Evolutionary conservation across 2,888 invertebrate species (phyloP), one percentile per base, ranked within the genome.

Genomic region (Hirtodrosophila duncani): DNA sequence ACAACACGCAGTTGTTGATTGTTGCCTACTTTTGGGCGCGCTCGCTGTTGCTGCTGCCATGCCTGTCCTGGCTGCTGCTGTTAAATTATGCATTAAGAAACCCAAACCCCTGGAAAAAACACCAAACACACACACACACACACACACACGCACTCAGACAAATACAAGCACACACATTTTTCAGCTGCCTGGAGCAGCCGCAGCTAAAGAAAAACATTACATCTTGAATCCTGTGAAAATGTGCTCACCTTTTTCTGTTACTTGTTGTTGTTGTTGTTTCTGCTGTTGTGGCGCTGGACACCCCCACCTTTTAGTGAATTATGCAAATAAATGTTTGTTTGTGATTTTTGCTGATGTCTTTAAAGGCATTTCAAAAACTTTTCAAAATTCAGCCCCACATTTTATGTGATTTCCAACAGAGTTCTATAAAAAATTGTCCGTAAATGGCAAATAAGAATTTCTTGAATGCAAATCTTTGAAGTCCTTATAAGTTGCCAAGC

Each of bases 71-170:
- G 36, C 46, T 44, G 69, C 61, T 58, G 63, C 71, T 75, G 75
- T 81, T 75, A 75, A 75, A 75, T 75, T 75, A 75, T 75, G 81
- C 81, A 75, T 75, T 81, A 75, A 74, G 56, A 61, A 58, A 58
- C 58, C 51, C 56, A 36, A 37, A 16, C 55, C 49, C 36, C 37
- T 7, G 34, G 23, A n/a, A 42, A 56, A 53, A 44, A 45, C 38
- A 42, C 17, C 8, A 38, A 31, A 34, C 41, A 24, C 29, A n/a
- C 9, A 37, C 44, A 44, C 33, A 26, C 29, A n/a, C n/a, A n/a
- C n/a, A n/a, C n/a, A n/a, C n/a, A n/a, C n/a, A n/a, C n/a, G n/a
- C n/a, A n/a, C n/a, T n/a, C n/a, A n/a, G n/a, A n/a, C n/a, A n/a
- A n/a, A n/a, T n/a, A n/a, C n/a, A n/a, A n/a, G n/a, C n/a, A n/a